Evolutionary conservation across 2,888 invertebrate species (phyloP).

Genomic region (Acrobasis consociella): DNA sequence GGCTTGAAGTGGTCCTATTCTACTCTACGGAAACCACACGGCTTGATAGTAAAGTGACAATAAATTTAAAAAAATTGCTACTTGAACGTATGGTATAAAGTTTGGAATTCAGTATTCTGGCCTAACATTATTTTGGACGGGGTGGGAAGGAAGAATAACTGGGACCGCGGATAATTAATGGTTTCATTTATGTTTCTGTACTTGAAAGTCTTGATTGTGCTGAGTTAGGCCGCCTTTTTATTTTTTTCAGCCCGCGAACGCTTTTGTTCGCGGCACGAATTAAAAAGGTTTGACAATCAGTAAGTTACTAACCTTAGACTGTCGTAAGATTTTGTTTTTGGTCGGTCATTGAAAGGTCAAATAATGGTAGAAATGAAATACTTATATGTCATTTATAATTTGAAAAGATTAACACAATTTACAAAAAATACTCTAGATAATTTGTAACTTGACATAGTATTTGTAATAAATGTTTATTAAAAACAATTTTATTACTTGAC

Average conservation of each 20-base stretch:
- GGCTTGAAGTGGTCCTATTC: no score
- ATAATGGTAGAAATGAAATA: no score
- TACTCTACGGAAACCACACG: no score
- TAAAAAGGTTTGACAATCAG: constrained; percentile 62
- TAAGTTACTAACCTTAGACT: constrained; percentile 36
- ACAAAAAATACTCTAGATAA: no score
- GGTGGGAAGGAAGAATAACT: constrained; percentile 66
- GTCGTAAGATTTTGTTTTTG: constrained; percentile 27
- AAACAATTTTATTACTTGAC: no score
- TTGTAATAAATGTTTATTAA: no score
- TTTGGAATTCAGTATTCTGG: not conserved
- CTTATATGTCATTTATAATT: no score
- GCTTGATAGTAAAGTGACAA: no score
- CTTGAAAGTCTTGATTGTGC: constrained; percentile 78
- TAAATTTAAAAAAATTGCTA: no score
- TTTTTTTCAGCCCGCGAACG: constrained; percentile 68
- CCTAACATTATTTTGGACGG: constrained; percentile 23
- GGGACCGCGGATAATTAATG: constrained; percentile 80
- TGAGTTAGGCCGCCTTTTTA: constrained; percentile 67
- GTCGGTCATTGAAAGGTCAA: constrained; percentile 31
- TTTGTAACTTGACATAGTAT: no score
- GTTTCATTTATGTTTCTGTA: constrained; percentile 82
- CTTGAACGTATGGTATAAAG: not conserved
- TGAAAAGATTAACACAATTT: no score
- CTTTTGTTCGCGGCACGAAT: constrained; percentile 71